A percentile compares a stretch with the other conserved stretches of the same genome.
phyloP scores from a whole-genome alignment of 2,113 vertebrate species.

The Mesocricetus auratus region DNA sequence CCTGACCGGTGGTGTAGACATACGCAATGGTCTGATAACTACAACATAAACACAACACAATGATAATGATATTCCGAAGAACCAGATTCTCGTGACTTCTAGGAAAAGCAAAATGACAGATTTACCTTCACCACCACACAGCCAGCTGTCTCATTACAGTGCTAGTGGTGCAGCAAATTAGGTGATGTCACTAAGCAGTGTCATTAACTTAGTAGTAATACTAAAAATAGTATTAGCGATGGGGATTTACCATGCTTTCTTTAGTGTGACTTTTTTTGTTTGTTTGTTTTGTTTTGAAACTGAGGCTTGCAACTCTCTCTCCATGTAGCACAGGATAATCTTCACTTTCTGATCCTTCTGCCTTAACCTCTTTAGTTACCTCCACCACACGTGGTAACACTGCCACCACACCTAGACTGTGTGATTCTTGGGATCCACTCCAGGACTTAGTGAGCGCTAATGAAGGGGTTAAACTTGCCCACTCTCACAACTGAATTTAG shows the following conservation, averaged over 20 bases:
- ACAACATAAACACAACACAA: conserved; percentile 28
- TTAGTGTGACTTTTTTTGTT: background rate
- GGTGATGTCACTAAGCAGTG: background rate
- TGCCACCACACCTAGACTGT: background rate
- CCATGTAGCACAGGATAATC: background rate
- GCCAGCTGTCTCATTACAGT: background rate
- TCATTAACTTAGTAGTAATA: background rate
- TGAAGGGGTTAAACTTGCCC: background rate
- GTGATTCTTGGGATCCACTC: background rate
- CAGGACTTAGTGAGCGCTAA: background rate
- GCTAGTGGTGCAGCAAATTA: background rate
- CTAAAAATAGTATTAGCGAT: background rate
- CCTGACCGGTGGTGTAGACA: conserved; percentile 81
- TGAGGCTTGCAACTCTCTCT: background rate
- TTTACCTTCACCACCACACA: background rate
- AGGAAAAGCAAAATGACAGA: conserved; percentile 12
- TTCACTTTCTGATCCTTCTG: background rate
- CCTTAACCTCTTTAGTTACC: background rate
- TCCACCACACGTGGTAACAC: background rate
- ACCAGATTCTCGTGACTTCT: background rate
- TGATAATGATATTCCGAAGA: background rate
- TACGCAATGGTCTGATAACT: conserved; percentile 87
- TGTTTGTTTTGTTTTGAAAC: background rate
- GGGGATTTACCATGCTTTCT: background rate
- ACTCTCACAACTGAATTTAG: background rate